phyloP scores from a whole-genome alignment of 2,113 vertebrate genomes.

The Thunnus maccoyii region DNA sequence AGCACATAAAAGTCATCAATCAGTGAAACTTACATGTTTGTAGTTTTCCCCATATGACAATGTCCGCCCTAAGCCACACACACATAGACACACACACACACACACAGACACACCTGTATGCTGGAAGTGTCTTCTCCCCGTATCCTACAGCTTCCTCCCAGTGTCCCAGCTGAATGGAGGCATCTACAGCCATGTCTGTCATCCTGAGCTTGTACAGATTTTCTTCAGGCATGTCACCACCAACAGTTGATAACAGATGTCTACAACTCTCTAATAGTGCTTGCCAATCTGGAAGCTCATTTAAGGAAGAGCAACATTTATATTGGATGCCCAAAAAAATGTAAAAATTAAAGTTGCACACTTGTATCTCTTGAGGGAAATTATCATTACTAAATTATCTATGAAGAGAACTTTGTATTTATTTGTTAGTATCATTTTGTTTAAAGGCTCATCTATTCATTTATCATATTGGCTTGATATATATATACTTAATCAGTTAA shows the following conservation, averaged over 20 bases:
- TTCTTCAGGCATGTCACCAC: slow-evolving; percentile 85
- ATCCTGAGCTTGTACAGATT: slow-evolving; percentile 92
- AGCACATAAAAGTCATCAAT: background rate
- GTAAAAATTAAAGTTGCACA: background rate
- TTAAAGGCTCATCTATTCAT: background rate
- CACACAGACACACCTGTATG: slow-evolving; percentile 85
- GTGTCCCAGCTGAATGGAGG: slow-evolving; percentile 87
- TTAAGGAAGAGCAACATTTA: slow-evolving; percentile 50
- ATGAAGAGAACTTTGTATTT: slow-evolving; percentile 9
- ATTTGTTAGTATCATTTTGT: background rate
- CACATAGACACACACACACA: background rate
- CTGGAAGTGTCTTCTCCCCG: slow-evolving; percentile 87
- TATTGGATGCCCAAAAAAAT: background rate
- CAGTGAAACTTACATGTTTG: too few species aligned
- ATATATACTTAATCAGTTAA: background rate
- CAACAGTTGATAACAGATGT: slow-evolving; percentile 78
- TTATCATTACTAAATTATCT: background rate
- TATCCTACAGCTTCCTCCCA: slow-evolving; percentile 89
- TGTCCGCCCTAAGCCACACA: too few species aligned
- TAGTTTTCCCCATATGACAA: too few species aligned
- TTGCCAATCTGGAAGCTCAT: slow-evolving; percentile 86
- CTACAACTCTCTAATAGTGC: slow-evolving; percentile 80
- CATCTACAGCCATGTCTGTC: slow-evolving; percentile 91
- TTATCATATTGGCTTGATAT: background rate
- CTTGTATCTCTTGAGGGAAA: background rate